A percentile compares a stretch with the other conserved stretches of the same genome.
Evolutionary conservation across 2,113 vertebrate genomes (phyloP).

Genomic region (Melanocharis versteri): DNA sequence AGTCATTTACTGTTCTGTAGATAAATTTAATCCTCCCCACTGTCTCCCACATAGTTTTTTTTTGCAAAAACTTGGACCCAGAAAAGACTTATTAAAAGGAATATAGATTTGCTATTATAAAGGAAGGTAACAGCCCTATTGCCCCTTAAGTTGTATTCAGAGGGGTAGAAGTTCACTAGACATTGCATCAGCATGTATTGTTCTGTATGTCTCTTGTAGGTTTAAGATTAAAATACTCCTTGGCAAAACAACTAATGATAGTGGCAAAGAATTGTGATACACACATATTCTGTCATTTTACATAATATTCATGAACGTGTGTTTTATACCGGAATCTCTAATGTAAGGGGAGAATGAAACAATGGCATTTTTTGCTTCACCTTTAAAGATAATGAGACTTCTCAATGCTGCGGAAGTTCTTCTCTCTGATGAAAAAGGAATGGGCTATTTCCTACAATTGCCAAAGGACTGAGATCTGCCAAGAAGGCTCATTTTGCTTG

Average conservation of each 20-base stretch:
- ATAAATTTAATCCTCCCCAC: slow-evolving; percentile 3
- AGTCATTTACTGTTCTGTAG: slow-evolving; percentile 25
- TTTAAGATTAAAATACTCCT: slow-evolving; percentile 25
- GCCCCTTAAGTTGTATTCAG: background rate
- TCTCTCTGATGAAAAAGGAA: background rate
- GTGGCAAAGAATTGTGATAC: background rate
- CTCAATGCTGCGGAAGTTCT: background rate
- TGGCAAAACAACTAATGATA: background rate
- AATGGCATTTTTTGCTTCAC: background rate
- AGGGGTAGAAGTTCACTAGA: background rate
- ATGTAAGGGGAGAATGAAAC: background rate
- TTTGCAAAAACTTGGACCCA: background rate
- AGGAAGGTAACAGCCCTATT: background rate
- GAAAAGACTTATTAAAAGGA: background rate
- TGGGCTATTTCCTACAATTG: background rate
- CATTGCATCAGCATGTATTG: background rate
- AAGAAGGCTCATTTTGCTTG: slow-evolving; percentile 42
- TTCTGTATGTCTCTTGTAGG: background rate
- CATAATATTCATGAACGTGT: background rate
- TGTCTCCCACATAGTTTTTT: background rate
- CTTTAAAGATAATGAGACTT: background rate
- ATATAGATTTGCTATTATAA: background rate
- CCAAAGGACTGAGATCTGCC: background rate
- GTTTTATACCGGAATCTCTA: background rate
- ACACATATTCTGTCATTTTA: background rate